Evolutionary conservation across 2,797 vertebrate species (phyloP), one percentile per base, ranked within the genome.

Genomic region (Ataeniobius toweri): DNA sequence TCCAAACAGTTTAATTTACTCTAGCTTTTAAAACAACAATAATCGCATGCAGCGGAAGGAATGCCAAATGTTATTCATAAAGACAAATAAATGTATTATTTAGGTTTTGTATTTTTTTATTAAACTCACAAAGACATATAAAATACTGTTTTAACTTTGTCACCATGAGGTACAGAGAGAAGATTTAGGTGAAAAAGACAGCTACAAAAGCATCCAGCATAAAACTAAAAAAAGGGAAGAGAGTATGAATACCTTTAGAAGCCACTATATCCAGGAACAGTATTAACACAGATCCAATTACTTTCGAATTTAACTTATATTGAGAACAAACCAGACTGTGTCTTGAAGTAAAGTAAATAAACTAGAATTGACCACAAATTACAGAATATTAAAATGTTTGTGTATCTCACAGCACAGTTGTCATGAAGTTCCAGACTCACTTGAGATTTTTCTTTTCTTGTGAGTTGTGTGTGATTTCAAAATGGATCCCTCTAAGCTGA

Each of bases 391-490:
- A 7, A 46, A 46, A 46, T 46, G 6, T 36, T 18, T 9, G 6
- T 36, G 16, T 36, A 1, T 36, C 9, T 13, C 36, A 63, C 59
- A 63, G 28, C 8, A 65, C 61, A 9, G 16, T 18, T 46, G 24
- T 46, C 14, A 59, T 36, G 24, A 39, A 75, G 41, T 22, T n/a
- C 12, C 24, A 0, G 13, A 71, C 94, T 92, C 83, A 95, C 95
- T 85, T 73, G 89, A 80, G 70, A 93, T 53, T 87, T 92, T 95
- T 68, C 80, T 84, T 83, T 78, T 93, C 81, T 73, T 88, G 39
- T 71, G 74, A 56, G 31, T 14, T 82, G 59, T 85, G 36, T 90
- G 85, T 48, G 80, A 12, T 79, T 89, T 90, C 0, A 59, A 2
- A 0, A n/a, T 2, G 31, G 41, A 55, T 18, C 75, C 85, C 0